phyloP scores from a whole-genome alignment of 1,140 invertebrate genomes.

The Macrocentrus cingulum region DNA sequence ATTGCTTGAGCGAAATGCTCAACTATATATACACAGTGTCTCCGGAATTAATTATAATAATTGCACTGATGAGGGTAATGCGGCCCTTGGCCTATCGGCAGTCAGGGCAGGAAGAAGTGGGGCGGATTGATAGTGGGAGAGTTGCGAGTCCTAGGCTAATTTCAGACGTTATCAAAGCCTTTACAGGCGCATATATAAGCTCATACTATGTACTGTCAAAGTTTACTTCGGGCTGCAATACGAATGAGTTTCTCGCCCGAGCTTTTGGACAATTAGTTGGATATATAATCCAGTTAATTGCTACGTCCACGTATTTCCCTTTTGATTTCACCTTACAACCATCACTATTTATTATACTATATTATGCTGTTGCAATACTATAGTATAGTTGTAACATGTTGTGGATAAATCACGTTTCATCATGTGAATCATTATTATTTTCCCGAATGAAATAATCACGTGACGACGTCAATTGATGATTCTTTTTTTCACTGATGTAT shows the following conservation, averaged over 20 bases:
- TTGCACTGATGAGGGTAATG: slow-evolving; percentile 2
- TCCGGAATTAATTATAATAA: slow-evolving; percentile 7
- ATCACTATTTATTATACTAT: too few species aligned
- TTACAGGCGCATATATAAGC: neutral
- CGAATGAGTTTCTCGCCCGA: neutral
- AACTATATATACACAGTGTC: neutral
- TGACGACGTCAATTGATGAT: too few species aligned
- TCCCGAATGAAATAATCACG: too few species aligned
- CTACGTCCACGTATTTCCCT: neutral
- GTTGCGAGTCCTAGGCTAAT: neutral
- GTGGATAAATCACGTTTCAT: too few species aligned
- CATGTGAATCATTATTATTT: too few species aligned
- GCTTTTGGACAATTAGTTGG: neutral
- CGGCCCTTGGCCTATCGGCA: too few species aligned
- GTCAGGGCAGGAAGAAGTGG: neutral
- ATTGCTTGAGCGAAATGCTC: neutral
- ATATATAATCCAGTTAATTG: neutral
- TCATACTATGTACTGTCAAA: neutral
- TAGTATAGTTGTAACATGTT: too few species aligned
- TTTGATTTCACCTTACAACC: neutral
- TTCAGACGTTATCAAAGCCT: slow-evolving; percentile 7
- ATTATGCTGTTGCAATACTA: too few species aligned
- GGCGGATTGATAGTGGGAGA: neutral
- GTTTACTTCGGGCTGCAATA: neutral
- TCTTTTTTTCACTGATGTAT: too few species aligned